phyloP scores from a whole-genome alignment of 2,113 vertebrate species.

The Channa maculata region DNA sequence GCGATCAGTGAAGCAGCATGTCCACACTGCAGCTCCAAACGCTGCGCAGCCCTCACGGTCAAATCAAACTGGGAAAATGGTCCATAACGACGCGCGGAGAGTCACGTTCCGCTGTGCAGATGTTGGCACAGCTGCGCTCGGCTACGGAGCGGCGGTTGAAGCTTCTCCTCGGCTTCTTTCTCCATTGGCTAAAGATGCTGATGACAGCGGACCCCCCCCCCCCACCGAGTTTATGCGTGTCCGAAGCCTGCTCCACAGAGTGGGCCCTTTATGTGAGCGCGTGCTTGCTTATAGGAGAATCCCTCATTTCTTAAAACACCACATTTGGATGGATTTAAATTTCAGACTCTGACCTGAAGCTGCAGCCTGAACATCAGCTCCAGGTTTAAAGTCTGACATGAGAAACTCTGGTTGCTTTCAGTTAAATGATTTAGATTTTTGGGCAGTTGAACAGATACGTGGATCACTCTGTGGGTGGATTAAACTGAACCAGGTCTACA shows the following conservation, averaged over 20 bases:
- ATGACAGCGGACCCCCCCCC: constrained; percentile 30
- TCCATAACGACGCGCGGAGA: background rate
- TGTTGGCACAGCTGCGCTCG: constrained; percentile 26
- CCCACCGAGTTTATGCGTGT: background rate
- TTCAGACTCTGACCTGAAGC: no score
- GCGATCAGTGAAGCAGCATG: background rate
- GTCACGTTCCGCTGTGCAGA: constrained; percentile 7
- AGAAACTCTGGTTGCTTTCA: no score
- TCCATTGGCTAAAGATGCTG: constrained; percentile 57
- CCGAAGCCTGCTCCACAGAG: constrained; percentile 1
- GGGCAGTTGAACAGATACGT: no score
- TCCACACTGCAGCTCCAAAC: background rate
- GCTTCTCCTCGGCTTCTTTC: constrained; percentile 39
- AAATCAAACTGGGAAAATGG: background rate
- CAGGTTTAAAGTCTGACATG: no score
- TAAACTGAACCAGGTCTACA: no score
- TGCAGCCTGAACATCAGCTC: no score
- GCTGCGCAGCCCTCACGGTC: background rate
- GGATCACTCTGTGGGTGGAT: no score
- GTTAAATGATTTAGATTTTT: no score
- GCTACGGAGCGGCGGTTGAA: constrained; percentile 44
- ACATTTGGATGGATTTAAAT: no score
- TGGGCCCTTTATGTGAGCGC: no score
- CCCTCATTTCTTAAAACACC: no score
- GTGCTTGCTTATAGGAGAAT: no score